Conservation (phyloP, 2,113 vertebrate genomes). For the Gymnogyps californianus region DNA sequence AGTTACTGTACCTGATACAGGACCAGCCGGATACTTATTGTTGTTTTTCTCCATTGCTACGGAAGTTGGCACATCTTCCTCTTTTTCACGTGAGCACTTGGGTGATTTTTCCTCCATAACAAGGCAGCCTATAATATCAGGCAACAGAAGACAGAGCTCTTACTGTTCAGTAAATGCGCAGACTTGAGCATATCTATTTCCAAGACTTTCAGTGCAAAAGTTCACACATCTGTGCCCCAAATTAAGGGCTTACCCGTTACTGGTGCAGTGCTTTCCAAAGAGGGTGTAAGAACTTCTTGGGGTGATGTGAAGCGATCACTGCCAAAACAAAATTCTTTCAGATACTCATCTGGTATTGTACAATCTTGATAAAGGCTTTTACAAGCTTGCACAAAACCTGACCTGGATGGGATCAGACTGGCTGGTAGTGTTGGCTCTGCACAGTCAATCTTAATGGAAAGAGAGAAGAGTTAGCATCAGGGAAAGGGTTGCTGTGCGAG, state of each 20-base stretch:
- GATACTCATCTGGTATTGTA: not conserved
- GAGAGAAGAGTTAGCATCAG: not conserved
- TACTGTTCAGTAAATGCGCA: not conserved
- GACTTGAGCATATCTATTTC: not conserved
- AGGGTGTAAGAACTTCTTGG: not conserved
- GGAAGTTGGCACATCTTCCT: not conserved
- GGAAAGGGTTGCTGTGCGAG: accelerated
- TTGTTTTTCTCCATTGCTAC: not conserved
- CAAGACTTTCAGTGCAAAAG: not conserved
- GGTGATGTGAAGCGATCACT: conserved; percentile 20
- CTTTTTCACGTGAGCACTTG: not conserved
- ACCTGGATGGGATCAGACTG: conserved; percentile 52
- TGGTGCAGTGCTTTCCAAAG: not conserved
- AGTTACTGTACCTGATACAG: not conserved
- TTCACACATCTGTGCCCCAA: not conserved
- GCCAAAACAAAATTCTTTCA: conserved; percentile 8
- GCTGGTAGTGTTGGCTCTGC: not conserved
- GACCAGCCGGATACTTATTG: not conserved
- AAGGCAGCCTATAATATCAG: not conserved
- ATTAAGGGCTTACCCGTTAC: conserved; percentile 31
- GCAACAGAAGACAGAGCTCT: not conserved
- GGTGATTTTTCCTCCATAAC: not conserved
- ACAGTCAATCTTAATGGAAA: conserved; percentile 17
- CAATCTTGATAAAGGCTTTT: not conserved
- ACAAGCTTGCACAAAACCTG: not conserved